These are phyloP conservation scores for Stenolophus ochropezus DNA, from an alignment of 2,888 invertebrate species.

Conservation along the genomic window DNA sequence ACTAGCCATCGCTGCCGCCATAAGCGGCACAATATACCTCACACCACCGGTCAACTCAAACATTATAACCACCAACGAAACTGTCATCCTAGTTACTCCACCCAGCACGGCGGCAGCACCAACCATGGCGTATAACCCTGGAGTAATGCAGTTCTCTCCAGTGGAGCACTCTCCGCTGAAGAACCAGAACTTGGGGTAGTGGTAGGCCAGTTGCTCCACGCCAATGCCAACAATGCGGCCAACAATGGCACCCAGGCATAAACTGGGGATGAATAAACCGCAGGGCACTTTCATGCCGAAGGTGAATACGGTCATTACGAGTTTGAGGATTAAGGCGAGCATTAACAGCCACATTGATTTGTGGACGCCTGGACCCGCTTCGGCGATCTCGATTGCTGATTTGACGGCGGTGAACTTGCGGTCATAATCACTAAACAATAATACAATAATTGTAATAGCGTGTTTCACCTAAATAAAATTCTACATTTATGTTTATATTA, in stretches of 20 bases:
- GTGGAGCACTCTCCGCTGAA: slow-evolving; percentile 93
- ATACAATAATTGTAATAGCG: no score
- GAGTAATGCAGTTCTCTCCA: slow-evolving; percentile 95
- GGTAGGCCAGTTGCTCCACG: slow-evolving; percentile 94
- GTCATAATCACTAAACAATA: slow-evolving; percentile 96
- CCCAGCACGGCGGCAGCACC: slow-evolving; percentile 99
- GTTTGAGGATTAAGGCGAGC: slow-evolving; percentile 91
- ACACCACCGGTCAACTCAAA: slow-evolving; percentile 99
- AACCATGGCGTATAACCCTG: slow-evolving; percentile 99
- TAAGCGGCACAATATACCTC: slow-evolving; percentile 95
- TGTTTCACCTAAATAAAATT: no score
- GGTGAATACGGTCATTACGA: slow-evolving; percentile 96
- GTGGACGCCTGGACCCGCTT: slow-evolving; percentile 90
- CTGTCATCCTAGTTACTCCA: slow-evolving; percentile 77
- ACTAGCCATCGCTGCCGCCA: slow-evolving; percentile 99
- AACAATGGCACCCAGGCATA: slow-evolving; percentile 96
- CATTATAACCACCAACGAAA: slow-evolving; percentile 99
- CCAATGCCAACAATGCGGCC: slow-evolving; percentile 97
- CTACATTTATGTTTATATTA: no score
- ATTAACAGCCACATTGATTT: slow-evolving; percentile 92
- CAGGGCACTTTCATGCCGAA: slow-evolving; percentile 99
- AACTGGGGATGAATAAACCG: slow-evolving; percentile 97
- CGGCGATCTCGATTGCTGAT: slow-evolving; percentile 86
- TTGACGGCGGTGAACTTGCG: slow-evolving; percentile 90
- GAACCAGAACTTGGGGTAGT: slow-evolving; percentile 90